Conservation (phyloP, 2,888 invertebrate genomes). For the Tipula helvola region DNA sequence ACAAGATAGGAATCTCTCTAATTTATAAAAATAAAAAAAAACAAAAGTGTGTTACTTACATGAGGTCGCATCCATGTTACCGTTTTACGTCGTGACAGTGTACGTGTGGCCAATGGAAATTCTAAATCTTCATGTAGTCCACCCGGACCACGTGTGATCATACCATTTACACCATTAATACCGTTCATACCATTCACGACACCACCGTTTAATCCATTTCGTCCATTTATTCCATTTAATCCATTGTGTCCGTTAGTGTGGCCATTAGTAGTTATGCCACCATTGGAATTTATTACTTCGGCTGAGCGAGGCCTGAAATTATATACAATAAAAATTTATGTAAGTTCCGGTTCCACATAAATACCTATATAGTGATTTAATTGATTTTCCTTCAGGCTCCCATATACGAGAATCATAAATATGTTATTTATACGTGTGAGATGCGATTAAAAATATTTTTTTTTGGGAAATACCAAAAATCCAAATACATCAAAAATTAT, state of each 20-base stretch:
- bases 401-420: background rate
- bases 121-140: slow-evolving; percentile 21
- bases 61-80: slow-evolving; percentile 21
- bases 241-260: background rate
- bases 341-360: background rate
- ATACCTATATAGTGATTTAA: background rate
- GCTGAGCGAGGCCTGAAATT: slow-evolving; percentile 12
- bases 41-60: slow-evolving; percentile 16
- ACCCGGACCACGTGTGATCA: slow-evolving; percentile 17
- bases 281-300: slow-evolving; percentile 12
- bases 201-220: background rate
- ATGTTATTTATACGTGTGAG: background rate
- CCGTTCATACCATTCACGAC: background rate
- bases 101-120: slow-evolving; percentile 19
- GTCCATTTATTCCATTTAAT: background rate
- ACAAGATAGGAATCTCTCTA: background rate
- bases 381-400: background rate
- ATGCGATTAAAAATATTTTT: background rate
- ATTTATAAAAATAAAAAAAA: no score
- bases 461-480: background rate
- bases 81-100: slow-evolving; percentile 18
- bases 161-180: slow-evolving; percentile 14
- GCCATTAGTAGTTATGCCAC: background rate
- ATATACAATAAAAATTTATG: background rate
- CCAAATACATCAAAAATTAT: background rate